Evolutionary conservation across 1,140 invertebrate genomes (phyloP).

Genomic region (Pantala flavescens): DNA sequence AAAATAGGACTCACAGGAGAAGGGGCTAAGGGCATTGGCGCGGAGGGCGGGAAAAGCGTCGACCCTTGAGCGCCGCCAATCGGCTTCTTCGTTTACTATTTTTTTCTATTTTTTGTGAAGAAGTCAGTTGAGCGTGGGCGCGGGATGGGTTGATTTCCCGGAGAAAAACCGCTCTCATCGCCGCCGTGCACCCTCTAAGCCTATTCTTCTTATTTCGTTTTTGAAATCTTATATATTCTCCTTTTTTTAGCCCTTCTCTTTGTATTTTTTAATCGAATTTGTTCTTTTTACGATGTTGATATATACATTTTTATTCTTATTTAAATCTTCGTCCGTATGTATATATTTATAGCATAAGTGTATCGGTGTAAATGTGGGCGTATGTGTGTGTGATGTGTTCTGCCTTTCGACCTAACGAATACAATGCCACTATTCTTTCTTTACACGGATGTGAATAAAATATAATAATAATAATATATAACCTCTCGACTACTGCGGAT

Average conservation of each 20-base stretch:
- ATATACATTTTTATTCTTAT: not conserved
- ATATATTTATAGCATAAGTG: not conserved
- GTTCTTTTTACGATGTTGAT: not conserved
- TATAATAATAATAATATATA: too few relatives aligned
- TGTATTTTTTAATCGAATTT: not conserved
- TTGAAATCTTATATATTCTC: not conserved
- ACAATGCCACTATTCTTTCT: too few relatives aligned
- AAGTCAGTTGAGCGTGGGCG: not conserved
- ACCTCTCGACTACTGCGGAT: too few relatives aligned
- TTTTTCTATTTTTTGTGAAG: constrained; percentile 17
- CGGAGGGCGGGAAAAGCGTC: not conserved
- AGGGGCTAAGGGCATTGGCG: not conserved
- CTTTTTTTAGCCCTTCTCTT: constrained; percentile 6
- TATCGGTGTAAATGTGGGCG: not conserved
- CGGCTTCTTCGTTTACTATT: constrained; percentile 17
- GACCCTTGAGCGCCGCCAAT: not conserved
- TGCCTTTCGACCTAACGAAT: not conserved
- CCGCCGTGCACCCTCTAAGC: not conserved
- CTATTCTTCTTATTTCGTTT: constrained; percentile 4
- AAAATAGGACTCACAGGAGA: constrained; percentile 33
- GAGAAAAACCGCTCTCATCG: not conserved
- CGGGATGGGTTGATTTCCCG: not conserved
- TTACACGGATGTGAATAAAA: too few relatives aligned
- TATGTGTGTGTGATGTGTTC: not conserved
- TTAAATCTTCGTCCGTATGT: not conserved